Percentiles rank a stretch among this genome's conserved stretches.
These are phyloP conservation scores for Carassius gibelio DNA, from an alignment of 2,113 vertebrate genomes.

Conservation along the genomic window DNA sequence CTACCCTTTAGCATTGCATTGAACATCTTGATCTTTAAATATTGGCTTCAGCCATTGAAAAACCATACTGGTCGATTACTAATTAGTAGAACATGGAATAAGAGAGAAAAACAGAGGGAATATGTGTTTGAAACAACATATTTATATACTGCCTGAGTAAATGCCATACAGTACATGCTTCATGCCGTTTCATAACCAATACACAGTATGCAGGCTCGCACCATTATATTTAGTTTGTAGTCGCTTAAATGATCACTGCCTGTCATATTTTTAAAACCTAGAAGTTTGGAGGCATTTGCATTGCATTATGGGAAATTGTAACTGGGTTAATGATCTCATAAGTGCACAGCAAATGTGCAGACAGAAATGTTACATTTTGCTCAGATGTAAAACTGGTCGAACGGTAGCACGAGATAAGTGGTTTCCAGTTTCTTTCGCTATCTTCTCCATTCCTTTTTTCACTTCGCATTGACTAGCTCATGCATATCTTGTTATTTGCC, in stretches of 20 bases:
- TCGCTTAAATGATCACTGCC: not conserved
- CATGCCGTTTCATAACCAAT: not conserved
- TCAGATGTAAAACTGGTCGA: not conserved
- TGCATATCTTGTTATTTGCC: conserved; percentile 34
- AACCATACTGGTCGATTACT: too few relatives aligned
- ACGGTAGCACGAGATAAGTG: conserved; percentile 6
- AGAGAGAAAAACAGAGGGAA: not conserved
- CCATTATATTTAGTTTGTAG: not conserved
- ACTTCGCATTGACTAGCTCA: not conserved
- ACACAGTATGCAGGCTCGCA: not conserved
- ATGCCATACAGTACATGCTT: not conserved
- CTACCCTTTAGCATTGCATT: too few relatives aligned
- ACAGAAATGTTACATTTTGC: not conserved
- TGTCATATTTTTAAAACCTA: too few relatives aligned
- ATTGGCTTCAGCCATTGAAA: too few relatives aligned
- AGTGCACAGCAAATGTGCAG: not conserved
- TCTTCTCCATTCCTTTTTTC: not conserved
- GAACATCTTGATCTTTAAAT: too few relatives aligned
- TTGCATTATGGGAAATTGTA: conserved; percentile 5
- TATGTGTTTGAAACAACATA: not conserved
- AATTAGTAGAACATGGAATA: not conserved
- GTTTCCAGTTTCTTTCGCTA: conserved; percentile 2
- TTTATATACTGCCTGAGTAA: not conserved
- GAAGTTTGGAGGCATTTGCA: not conserved
- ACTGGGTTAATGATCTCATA: not conserved